Conservation (phyloP, 1,140 invertebrate genomes). For the Aporrectodea caliginosa region DNA sequence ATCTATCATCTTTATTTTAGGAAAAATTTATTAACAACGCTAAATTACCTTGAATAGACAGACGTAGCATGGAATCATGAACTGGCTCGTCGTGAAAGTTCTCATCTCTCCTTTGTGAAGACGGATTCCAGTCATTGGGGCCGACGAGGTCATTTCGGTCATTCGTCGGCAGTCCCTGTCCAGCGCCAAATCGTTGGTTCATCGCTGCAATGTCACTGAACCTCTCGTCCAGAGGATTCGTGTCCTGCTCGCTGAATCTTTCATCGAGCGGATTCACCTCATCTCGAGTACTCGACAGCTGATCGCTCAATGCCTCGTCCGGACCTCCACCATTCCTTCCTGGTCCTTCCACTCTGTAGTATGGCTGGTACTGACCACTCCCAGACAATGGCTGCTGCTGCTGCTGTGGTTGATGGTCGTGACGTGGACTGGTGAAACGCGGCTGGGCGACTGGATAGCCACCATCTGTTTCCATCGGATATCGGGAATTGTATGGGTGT, state of each 20-base stretch:
- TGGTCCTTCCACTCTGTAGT: neutral
- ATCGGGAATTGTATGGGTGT: neutral
- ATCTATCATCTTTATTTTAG: too few relatives aligned
- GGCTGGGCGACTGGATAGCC: too few relatives aligned
- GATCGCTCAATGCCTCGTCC: neutral
- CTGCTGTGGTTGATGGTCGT: neutral
- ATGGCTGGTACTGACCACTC: neutral
- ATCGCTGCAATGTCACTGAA: slow-evolving; percentile 33
- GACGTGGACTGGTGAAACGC: too few relatives aligned
- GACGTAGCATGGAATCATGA: neutral
- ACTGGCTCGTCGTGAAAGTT: neutral
- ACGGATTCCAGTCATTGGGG: neutral
- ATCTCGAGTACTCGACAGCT: neutral
- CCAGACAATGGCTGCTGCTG: neutral
- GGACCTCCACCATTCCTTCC: neutral
- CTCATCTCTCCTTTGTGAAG: neutral
- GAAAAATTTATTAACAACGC: too few relatives aligned
- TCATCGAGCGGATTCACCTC: neutral
- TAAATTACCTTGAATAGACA: neutral
- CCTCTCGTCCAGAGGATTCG: slow-evolving; percentile 48
- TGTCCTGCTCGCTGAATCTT: slow-evolving; percentile 30
- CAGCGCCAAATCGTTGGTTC: neutral
- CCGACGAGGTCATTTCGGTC: neutral
- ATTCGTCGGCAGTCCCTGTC: neutral
- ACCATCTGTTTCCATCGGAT: neutral